phyloP scores from a whole-genome alignment of 2,113 vertebrate species.

The Mustelus asterias region DNA sequence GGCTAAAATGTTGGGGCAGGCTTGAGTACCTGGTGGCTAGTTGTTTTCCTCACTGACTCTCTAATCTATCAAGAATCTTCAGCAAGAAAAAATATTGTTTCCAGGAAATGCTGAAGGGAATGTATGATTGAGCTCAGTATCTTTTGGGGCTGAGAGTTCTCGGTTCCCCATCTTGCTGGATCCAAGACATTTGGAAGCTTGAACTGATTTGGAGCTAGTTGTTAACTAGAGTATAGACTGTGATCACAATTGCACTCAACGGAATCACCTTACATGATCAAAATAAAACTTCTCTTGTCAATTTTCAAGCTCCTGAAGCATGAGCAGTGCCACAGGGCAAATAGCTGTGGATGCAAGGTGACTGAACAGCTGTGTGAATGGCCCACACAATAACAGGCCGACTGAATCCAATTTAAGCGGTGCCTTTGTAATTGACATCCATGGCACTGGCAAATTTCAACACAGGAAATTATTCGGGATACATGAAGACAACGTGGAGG shows the following conservation, averaged over 20 bases:
- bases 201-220: not conserved
- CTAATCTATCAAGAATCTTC: not conserved
- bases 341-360: not conserved
- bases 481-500: not conserved
- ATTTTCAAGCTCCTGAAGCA: not conserved
- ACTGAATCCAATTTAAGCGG: not conserved
- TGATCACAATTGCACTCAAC: not conserved
- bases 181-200: not conserved
- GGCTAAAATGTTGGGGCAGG: not conserved
- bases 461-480: not conserved
- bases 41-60: not conserved
- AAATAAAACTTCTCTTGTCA: not conserved
- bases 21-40: not conserved
- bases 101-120: not conserved
- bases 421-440: not conserved
- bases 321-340: not conserved
- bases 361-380: not conserved
- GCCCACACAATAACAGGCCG: not conserved
- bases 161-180: not conserved
- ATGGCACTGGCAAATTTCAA: not conserved
- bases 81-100: not conserved
- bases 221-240: not conserved
- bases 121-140: not conserved
- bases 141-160: not conserved
- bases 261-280: not conserved